Base-by-base conservation (phyloP, 2,797 vertebrate species). In the Botia almorhae region DNA sequence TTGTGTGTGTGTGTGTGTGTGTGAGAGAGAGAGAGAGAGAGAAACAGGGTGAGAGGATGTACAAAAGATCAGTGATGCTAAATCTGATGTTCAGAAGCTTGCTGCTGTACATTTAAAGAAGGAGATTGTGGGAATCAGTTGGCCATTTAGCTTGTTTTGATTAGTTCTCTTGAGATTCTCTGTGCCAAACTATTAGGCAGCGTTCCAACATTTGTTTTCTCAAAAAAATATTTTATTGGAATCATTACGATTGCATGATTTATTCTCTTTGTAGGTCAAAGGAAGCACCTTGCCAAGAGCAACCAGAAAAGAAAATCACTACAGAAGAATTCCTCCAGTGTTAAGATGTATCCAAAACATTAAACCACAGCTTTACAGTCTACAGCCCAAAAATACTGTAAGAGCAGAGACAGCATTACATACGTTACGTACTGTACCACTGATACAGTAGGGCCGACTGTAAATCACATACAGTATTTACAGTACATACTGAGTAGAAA, bases 111-210 rank as follows among this genome's bases (percentile, higher is more conserved):
- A 48, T 17, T 21, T 67, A 29, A 19, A 71, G 6, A 65, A 12
- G 14, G 23, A 23, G 19, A 55, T 63, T 72, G 19, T 29, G 19
- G 21, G 46, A 21, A 56, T 65, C 29, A 63, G 12, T 46, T 70
- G 55, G 19, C 12, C 56, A 23, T 78, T 80, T 73, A 80, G 16
- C 61, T 73, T 80, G 33, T 80, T 72, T 65, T 80, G 78, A 80
- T 46, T 73, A 65, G 60, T 58, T 80, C 78, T 73, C 78, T 4
- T 16, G 69, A 58, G 69, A 67, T 23, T 65, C n/a, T 56, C 33
- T 26, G 11, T n/a, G 33, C 36, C 16, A 36, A 60, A 78, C 23
- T 46, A 26, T 23, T 64, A 10, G 14, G 46, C 21, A 33, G 8
- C n/a, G 2, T 7, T 67, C 33, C 60, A 56, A 12, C 64, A 19